Evolutionary conservation across 2,888 invertebrate genomes (phyloP).

Genomic region (Ectemnius lituratus): DNA sequence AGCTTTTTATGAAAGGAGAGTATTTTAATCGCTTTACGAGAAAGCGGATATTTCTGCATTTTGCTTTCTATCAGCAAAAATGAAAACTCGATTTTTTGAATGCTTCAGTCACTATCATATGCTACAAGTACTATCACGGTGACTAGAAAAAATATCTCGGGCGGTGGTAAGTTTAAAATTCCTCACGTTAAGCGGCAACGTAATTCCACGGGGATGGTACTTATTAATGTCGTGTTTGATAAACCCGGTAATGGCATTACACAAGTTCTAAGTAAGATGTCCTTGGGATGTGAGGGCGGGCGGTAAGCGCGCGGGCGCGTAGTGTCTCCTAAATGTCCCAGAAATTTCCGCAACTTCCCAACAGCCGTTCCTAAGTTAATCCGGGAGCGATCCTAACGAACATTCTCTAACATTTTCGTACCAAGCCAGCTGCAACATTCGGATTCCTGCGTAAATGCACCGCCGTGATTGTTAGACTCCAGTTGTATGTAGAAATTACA

Average conservation of each 20-base stretch:
- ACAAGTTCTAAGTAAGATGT: constrained; percentile 41
- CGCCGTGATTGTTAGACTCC: neutral
- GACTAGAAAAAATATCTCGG: neutral
- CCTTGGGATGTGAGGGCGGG: constrained; percentile 10
- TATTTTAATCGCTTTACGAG: too few relatives aligned
- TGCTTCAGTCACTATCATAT: too few relatives aligned
- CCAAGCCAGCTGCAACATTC: constrained; percentile 23
- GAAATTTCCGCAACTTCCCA: constrained; percentile 46
- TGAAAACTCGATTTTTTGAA: too few relatives aligned
- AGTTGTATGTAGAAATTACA: neutral
- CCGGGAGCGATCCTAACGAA: constrained; percentile 42
- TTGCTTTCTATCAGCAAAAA: too few relatives aligned
- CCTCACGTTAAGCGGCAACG: constrained; percentile 9
- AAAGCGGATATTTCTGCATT: too few relatives aligned
- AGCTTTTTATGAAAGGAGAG: too few relatives aligned
- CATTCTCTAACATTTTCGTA: constrained; percentile 27
- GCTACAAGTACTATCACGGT: too few relatives aligned
- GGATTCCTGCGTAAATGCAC: neutral
- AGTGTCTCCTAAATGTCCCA: constrained; percentile 45
- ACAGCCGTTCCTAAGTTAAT: constrained; percentile 49
- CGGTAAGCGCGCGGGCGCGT: constrained; percentile 4
- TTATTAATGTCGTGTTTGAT: constrained; percentile 36
- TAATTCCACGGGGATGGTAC: constrained; percentile 5
- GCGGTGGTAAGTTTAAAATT: neutral
- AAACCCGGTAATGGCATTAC: constrained; percentile 39